These are phyloP conservation scores for Zophobas atratus DNA, from an alignment of 1,140 invertebrate species.

Conservation along the genomic window DNA sequence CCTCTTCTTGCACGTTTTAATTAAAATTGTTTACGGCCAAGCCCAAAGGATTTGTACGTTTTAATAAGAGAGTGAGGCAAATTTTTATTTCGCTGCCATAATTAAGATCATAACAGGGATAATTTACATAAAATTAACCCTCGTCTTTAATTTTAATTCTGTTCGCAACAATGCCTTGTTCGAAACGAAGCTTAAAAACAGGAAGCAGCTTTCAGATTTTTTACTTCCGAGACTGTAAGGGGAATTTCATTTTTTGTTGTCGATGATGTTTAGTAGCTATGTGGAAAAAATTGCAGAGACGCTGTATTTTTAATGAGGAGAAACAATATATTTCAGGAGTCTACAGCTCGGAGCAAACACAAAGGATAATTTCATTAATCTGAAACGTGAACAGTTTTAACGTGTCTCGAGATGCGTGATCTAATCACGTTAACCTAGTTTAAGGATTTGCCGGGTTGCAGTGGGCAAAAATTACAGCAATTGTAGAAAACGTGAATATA, in stretches of 20 bases:
- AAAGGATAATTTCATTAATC: conserved; percentile 37
- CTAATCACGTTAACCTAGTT: conserved; percentile 8
- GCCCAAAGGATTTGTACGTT: conserved; percentile 23
- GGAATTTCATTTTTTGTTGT: conserved; percentile 8
- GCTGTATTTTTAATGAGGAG: conserved; percentile 32
- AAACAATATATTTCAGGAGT: conserved; percentile 14
- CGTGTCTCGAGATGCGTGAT: conserved; percentile 22
- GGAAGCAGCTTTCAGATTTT: conserved; percentile 15
- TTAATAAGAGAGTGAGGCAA: conserved; percentile 12
- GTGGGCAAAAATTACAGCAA: neutral
- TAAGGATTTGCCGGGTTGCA: neutral
- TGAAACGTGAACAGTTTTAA: conserved; percentile 33
- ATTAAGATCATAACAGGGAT: conserved; percentile 34
- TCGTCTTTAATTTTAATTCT: conserved; percentile 36
- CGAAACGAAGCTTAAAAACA: conserved; percentile 9
- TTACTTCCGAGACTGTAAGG: conserved; percentile 3
- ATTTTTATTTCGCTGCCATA: conserved; percentile 28
- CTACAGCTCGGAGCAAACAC: conserved; percentile 9
- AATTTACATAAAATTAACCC: conserved; percentile 37
- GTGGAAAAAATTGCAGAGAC: conserved; percentile 4
- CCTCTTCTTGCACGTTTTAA: neutral
- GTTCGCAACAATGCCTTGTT: conserved; percentile 15
- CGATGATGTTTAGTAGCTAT: neutral
- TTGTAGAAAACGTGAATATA: too few species aligned
- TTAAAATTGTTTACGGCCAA: conserved; percentile 36